Conservation (phyloP, 2,797 vertebrate genomes). For the Chelon auratus region DNA sequence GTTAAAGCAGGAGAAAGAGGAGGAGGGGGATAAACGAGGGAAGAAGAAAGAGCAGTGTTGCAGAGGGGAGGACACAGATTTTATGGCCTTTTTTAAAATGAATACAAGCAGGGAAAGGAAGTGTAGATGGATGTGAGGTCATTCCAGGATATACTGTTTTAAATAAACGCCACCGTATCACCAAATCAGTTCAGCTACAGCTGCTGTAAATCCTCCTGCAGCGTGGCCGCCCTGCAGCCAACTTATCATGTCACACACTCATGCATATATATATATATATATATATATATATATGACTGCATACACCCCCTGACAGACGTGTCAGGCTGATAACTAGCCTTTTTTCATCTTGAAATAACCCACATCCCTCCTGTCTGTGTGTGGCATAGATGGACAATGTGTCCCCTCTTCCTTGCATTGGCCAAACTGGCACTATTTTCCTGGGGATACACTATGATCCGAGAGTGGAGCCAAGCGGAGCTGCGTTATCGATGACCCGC, state of each 20-base stretch:
- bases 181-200: conserved; percentile 37
- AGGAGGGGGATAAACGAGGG: background rate
- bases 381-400: too few species aligned
- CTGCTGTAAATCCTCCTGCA: conserved; percentile 50
- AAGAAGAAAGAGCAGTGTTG: background rate
- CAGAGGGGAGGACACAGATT: conserved; percentile 17
- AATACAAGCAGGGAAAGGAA: background rate
- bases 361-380: background rate
- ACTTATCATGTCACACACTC: conserved; percentile 13
- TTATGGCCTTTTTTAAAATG: conserved; percentile 17
- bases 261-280: conserved; percentile 9
- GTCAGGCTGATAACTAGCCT: conserved; percentile 5
- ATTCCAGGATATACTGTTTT: conserved; percentile 40
- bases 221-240: conserved; percentile 4
- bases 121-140: conserved; percentile 28
- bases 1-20: background rate
- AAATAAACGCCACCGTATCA: conserved; percentile 39
- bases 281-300: background rate
- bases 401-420: too few species aligned
- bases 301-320: background rate
- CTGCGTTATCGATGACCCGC: too few species aligned
- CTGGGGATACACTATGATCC: too few species aligned
- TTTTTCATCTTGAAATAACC: conserved; percentile 8
- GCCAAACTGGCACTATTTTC: too few species aligned
- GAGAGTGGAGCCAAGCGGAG: too few species aligned